A percentile compares a stretch with the other conserved stretches of the same genome.
Conservation (phyloP, 2,113 vertebrate species). For the Saguinus midas region DNA sequence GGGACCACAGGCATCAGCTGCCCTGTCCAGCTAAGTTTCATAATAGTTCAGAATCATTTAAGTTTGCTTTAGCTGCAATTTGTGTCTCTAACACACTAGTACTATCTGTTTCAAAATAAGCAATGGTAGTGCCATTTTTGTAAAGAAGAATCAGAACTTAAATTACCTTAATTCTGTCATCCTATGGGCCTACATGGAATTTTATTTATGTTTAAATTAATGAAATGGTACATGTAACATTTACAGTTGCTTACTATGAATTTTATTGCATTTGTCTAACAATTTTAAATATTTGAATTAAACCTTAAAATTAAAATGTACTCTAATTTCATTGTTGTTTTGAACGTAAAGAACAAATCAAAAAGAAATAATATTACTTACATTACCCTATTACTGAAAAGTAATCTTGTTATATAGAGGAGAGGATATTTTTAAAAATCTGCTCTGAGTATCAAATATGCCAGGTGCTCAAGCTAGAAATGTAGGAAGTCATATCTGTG, state of each 20-base stretch:
- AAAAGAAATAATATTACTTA: conserved; percentile 4
- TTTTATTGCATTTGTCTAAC: neutral
- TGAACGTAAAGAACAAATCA: neutral
- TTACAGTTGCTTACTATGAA: neutral
- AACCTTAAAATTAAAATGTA: neutral
- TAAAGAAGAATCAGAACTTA: neutral
- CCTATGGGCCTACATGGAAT: neutral
- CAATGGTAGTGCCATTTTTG: neutral
- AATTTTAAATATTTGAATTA: neutral
- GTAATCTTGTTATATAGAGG: neutral
- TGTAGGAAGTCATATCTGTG: neutral
- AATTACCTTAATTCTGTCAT: neutral
- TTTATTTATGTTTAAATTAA: neutral
- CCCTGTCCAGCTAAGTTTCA: neutral
- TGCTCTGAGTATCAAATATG: neutral
- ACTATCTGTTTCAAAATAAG: neutral
- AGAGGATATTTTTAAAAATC: neutral
- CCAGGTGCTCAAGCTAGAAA: neutral
- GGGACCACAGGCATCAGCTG: no score
- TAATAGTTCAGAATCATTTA: neutral
- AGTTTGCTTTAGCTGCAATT: neutral
- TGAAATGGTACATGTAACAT: neutral
- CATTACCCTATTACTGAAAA: neutral
- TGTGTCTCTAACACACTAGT: neutral
- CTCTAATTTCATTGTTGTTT: conserved; percentile 16